Evolutionary conservation across 2,888 invertebrate species (phyloP), one percentile per base, ranked within the genome.

Genomic region (Cataglyphis rosenhaueri): DNA sequence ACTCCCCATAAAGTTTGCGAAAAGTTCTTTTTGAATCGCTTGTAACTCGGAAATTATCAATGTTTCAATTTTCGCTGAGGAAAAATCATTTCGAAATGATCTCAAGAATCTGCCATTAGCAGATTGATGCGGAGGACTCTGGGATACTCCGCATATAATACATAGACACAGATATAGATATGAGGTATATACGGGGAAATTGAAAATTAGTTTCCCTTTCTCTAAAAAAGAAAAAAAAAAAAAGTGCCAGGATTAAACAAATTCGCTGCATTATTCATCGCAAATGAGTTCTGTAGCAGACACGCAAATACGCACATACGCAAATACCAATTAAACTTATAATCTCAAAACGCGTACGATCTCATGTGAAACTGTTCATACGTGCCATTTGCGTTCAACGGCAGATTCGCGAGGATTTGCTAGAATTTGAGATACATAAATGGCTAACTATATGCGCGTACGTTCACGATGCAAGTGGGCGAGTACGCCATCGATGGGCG

Each of bases 291-390:
- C 71, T 68, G 59, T 68, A 79, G 71, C 44, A 25, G 78, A 8
- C 71, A 79, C 59, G 78, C 78, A 44, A 79, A 59, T 59, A 79
- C 78, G 78, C 78, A 79, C 73, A 71, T 71, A 71, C 71, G 78
- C 78, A 79, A 79, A 79, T 79, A 79, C 78, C 78, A 79, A 79
- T 79, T 79, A 79, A 79, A 79, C 78, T 79, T 79, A 79, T 79
- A 79, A 79, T 79, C 78, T 79, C 78, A 71, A 79, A 79, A 79
- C 73, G 52, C 52, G 78, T 71, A 79, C 71, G 59, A 71, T 79
- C 78, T 79, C 78, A 66, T 59, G 73, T 71, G 78, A 79, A 79
- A 79, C 78, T 79, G 78, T 79, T 71, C 73, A 79, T 70, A 79
- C 78, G 78, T 79, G 78, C 78, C 78, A 79, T 79, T 79, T 79